Conservation (phyloP, 2,888 invertebrate genomes). For the Cylloceria caligata region DNA sequence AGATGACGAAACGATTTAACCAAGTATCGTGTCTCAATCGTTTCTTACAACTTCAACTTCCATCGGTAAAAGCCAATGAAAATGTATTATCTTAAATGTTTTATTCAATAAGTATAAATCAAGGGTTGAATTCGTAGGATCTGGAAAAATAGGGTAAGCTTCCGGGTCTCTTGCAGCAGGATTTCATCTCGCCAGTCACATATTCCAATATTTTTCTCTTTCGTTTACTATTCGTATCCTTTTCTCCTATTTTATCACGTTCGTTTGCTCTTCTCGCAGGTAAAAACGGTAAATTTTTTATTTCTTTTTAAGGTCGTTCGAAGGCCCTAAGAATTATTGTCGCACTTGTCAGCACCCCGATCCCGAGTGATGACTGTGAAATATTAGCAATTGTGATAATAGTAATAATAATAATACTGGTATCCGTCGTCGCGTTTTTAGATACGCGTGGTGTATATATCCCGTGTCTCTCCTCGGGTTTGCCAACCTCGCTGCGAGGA, state of each 20-base stretch:
- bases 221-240: background rate
- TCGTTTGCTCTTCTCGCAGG: background rate
- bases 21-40: background rate
- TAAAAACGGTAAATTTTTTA: slow-evolving; percentile 1
- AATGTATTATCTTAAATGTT: background rate
- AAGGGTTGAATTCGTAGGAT: slow-evolving; percentile 6
- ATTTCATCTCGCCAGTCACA: slow-evolving; percentile 61
- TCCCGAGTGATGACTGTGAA: background rate
- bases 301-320: background rate
- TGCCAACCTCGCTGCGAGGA: slow-evolving; percentile 76
- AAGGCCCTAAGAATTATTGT: background rate
- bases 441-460: slow-evolving; percentile 20
- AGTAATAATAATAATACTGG: slow-evolving; percentile 48
- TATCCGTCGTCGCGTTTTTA: slow-evolving; percentile 19
- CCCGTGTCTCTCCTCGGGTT: slow-evolving; percentile 59
- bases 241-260: slow-evolving; percentile 43
- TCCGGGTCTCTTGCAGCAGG: slow-evolving; percentile 63
- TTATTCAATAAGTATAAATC: slow-evolving; percentile 22
- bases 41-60: background rate
- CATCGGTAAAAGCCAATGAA: background rate
- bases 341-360: slow-evolving; percentile 18
- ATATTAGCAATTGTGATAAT: background rate
- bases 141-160: slow-evolving; percentile 62
- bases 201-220: slow-evolving; percentile 19
- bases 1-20: slow-evolving; percentile 12